phyloP scores from a whole-genome alignment of 1,140 invertebrate species.

The Leptopilina boulardi region DNA sequence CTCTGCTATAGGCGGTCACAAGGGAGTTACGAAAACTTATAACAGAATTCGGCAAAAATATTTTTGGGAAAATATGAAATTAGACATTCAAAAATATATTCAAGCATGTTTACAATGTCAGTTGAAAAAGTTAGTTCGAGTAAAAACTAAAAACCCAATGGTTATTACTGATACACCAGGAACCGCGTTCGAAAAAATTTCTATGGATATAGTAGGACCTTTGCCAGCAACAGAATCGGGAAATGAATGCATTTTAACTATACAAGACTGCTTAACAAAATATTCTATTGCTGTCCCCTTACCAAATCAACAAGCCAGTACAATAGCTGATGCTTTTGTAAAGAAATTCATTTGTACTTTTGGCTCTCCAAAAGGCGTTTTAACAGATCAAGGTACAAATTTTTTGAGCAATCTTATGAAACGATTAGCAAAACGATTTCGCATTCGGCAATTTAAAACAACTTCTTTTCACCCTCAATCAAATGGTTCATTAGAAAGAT shows the following conservation, averaged over 20 bases:
- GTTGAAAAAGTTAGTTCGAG: constrained; percentile 13
- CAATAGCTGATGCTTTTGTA: constrained; percentile 40
- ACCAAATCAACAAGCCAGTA: background rate
- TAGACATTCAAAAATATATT: background rate
- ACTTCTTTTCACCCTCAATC: constrained; percentile 41
- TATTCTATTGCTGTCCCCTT: constrained; percentile 35
- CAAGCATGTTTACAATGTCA: constrained; percentile 33
- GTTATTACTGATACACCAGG: constrained; percentile 26
- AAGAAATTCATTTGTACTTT: constrained; percentile 42
- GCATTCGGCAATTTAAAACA: background rate
- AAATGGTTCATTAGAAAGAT: constrained; percentile 23
- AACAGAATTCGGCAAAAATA: background rate
- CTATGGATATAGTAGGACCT: constrained; percentile 10
- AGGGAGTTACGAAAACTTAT: background rate
- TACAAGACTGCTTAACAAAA: constrained; percentile 44
- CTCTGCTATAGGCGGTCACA: background rate
- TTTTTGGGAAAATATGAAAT: constrained; percentile 25
- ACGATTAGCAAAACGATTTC: constrained; percentile 30
- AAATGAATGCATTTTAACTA: constrained; percentile 42
- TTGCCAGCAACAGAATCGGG: background rate
- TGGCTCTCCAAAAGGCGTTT: constrained; percentile 27
- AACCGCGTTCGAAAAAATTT: background rate
- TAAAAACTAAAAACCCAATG: constrained; percentile 33
- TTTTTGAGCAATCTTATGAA: constrained; percentile 34
- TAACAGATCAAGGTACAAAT: constrained; percentile 40